phyloP scores from a whole-genome alignment of 2,888 invertebrate species.

The Brachypalpus laphriformis region DNA sequence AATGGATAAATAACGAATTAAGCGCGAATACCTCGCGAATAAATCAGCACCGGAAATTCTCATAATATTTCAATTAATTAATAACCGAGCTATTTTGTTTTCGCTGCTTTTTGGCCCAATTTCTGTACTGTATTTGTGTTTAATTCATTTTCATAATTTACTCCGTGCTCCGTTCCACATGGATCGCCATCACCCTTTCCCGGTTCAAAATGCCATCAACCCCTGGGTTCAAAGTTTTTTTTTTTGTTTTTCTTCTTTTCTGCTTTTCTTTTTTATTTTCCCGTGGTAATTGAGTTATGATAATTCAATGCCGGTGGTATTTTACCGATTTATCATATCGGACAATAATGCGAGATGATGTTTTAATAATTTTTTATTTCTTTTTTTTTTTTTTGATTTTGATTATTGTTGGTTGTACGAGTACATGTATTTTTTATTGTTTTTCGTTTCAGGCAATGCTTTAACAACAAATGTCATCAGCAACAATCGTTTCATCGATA shows the following conservation, averaged over 20 bases:
- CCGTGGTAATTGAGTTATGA: conserved; percentile 68
- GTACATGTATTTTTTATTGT: conserved; percentile 76
- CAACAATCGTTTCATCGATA: conserved; percentile 75
- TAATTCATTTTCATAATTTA: conserved; percentile 67
- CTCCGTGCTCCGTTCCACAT: conserved; percentile 21
- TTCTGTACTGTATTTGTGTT: conserved; percentile 53
- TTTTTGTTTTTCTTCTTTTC: neutral
- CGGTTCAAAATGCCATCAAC: conserved; percentile 18
- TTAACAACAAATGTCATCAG: conserved; percentile 72
- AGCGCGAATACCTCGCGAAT: conserved; percentile 55
- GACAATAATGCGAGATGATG: conserved; percentile 41
- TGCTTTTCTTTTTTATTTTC: conserved; percentile 53
- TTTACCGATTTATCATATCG: conserved; percentile 58
- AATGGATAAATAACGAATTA: conserved; percentile 51
- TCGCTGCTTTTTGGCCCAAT: conserved; percentile 7
- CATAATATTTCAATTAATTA: conserved; percentile 73
- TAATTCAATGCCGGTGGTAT: conserved; percentile 63
- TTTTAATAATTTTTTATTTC: conserved; percentile 40
- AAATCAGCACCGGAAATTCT: conserved; percentile 67
- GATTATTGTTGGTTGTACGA: conserved; percentile 71
- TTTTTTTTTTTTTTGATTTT: conserved; percentile 22
- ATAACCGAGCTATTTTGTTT: conserved; percentile 34
- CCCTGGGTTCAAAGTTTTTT: neutral
- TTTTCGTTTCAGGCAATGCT: conserved; percentile 75
- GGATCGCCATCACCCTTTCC: neutral